Conservation (phyloP, 2,113 vertebrate genomes). For the Albula goreensis region DNA sequence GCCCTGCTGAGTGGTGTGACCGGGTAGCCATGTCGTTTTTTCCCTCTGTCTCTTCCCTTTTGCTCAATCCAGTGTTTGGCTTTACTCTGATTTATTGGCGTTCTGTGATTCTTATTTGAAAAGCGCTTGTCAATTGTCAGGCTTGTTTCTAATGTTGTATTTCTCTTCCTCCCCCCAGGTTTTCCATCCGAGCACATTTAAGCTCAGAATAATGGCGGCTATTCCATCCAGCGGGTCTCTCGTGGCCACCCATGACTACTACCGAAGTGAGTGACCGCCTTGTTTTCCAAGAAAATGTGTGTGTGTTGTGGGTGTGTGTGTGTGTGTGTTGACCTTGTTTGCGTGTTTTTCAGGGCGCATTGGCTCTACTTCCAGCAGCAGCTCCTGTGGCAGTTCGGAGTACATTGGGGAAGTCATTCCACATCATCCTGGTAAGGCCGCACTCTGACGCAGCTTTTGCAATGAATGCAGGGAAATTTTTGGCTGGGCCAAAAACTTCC, state of each 20-base stretch:
- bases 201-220: slow-evolving; percentile 80
- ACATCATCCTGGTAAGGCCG: slow-evolving; percentile 79
- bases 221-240: slow-evolving; percentile 94
- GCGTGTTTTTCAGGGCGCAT: slow-evolving; percentile 76
- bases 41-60: too few species aligned
- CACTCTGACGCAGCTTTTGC: too few species aligned
- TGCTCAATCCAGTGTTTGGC: too few species aligned
- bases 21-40: too few species aligned
- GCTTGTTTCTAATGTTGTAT: neutral
- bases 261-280: slow-evolving; percentile 78
- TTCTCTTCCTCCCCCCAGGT: slow-evolving; percentile 27
- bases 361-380: slow-evolving; percentile 89
- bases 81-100: neutral
- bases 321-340: neutral
- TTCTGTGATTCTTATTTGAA: too few species aligned
- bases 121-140: too few species aligned
- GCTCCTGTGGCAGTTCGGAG: slow-evolving; percentile 88
- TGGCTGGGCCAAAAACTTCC: too few species aligned
- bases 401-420: slow-evolving; percentile 83
- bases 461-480: too few species aligned
- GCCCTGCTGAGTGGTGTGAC: too few species aligned
- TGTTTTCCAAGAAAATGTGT: too few species aligned
- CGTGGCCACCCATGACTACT: slow-evolving; percentile 90
- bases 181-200: slow-evolving; percentile 53
- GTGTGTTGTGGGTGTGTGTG: neutral